phyloP scores from a whole-genome alignment of 2,888 invertebrate genomes.

The Drosophila recens region DNA sequence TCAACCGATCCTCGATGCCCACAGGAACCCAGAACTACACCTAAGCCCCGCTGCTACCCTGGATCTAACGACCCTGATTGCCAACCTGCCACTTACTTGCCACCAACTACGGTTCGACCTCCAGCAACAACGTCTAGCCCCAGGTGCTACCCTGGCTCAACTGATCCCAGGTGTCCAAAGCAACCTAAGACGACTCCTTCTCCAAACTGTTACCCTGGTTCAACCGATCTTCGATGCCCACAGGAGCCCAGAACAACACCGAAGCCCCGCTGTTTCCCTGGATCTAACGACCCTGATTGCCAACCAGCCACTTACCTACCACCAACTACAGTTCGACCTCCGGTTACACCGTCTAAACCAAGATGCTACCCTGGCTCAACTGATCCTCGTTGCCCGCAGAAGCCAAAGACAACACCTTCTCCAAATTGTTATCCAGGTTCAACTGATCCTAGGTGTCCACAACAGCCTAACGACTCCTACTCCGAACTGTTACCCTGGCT shows the following conservation, averaged over 20 bases:
- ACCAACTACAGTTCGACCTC: slow-evolving; percentile 1
- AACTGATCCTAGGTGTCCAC: not conserved
- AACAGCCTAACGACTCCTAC: not conserved
- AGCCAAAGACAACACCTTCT: not conserved
- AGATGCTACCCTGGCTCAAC: slow-evolving; percentile 24
- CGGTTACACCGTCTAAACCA: slow-evolving; percentile 12
- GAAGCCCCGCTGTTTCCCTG: slow-evolving; percentile 13
- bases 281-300: slow-evolving; percentile 31
- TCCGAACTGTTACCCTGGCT: slow-evolving; percentile 74
- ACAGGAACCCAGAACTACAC: slow-evolving; percentile 53
- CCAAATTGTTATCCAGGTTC: not conserved
- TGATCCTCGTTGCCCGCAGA: slow-evolving; percentile 26
- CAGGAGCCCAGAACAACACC: slow-evolving; percentile 34
- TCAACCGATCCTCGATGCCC: slow-evolving; percentile 78
- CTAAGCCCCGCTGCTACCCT: slow-evolving; percentile 28
- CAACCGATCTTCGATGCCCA: slow-evolving; percentile 75
- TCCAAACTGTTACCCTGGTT: slow-evolving; percentile 24
- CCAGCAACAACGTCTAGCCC: slow-evolving; percentile 8
- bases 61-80: slow-evolving; percentile 78
- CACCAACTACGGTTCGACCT: slow-evolving; percentile 1
- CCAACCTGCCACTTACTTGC: slow-evolving; percentile 8
- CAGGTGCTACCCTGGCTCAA: slow-evolving; percentile 71
- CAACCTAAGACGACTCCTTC: slow-evolving; percentile 3
- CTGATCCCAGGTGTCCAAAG: slow-evolving; percentile 66
- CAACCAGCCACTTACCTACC: slow-evolving; percentile 10